These are phyloP conservation scores for Alcis repandata DNA, from an alignment of 2,888 invertebrate genomes.

Conservation along the genomic window DNA sequence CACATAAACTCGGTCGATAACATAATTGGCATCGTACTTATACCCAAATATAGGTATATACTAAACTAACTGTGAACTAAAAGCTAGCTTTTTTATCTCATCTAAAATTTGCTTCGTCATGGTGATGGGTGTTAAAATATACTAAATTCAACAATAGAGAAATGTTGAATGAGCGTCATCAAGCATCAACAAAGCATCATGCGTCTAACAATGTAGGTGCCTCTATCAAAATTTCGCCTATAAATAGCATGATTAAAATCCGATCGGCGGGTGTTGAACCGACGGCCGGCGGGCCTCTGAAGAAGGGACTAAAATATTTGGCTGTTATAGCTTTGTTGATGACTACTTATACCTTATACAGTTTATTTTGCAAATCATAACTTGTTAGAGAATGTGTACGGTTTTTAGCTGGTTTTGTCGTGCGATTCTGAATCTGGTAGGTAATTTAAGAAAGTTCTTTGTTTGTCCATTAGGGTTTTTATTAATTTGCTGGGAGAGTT, in stretches of 20 bases:
- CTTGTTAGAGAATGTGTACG: too few relatives aligned
- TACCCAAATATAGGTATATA: background rate
- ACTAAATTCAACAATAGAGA: slow-evolving; percentile 9
- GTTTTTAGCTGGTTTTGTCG: too few relatives aligned
- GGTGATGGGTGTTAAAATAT: background rate
- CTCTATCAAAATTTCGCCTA: slow-evolving; percentile 46
- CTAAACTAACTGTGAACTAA: background rate
- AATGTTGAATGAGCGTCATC: slow-evolving; percentile 8
- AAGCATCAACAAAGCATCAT: slow-evolving; percentile 12
- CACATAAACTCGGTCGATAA: background rate
- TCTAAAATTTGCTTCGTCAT: background rate
- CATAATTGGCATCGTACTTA: background rate
- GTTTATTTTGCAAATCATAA: background rate
- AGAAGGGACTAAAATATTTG: slow-evolving; percentile 53
- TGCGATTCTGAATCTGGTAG: too few relatives aligned
- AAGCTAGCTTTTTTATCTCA: background rate
- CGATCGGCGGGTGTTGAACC: slow-evolving; percentile 71
- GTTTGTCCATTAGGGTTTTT: too few relatives aligned
- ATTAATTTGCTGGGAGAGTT: too few relatives aligned
- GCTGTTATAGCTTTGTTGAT: slow-evolving; percentile 38
- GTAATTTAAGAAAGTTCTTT: too few relatives aligned
- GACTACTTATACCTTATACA: background rate
- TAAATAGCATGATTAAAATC: slow-evolving; percentile 72
- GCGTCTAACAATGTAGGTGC: slow-evolving; percentile 11
- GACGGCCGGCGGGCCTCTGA: slow-evolving; percentile 59